Conservation (phyloP, 2,797 vertebrate genomes). For the Pterois miles region DNA sequence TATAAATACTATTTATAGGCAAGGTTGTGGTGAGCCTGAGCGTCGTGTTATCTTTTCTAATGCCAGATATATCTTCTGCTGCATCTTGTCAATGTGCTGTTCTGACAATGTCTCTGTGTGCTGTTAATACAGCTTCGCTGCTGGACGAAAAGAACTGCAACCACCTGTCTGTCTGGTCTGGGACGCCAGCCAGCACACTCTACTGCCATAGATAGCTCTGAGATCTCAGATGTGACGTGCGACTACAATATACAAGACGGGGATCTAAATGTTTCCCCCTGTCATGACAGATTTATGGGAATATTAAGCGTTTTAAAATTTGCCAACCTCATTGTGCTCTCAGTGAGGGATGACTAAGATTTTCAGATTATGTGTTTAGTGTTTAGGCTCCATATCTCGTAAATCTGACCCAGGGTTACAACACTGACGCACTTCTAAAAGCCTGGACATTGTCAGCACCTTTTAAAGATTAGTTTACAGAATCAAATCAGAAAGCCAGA, state of each 20-base stretch:
- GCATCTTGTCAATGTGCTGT: too few species aligned
- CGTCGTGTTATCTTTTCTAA: slow-evolving; percentile 12
- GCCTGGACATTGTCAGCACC: slow-evolving; percentile 23
- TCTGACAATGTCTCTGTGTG: background rate
- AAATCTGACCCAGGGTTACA: slow-evolving; percentile 23
- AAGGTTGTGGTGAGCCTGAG: background rate
- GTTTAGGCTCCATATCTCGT: slow-evolving; percentile 12
- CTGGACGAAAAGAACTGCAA: slow-evolving; percentile 36
- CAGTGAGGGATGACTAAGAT: slow-evolving; percentile 10
- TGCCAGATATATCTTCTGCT: background rate
- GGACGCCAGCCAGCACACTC: slow-evolving; percentile 58
- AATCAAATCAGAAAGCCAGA: slow-evolving; percentile 38
- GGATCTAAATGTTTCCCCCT: slow-evolving; percentile 15
- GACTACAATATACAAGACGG: slow-evolving; percentile 8
- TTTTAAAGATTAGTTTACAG: slow-evolving; percentile 47
- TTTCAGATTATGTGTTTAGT: slow-evolving; percentile 20
- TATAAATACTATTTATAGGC: slow-evolving; percentile 28
- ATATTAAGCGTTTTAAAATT: slow-evolving; percentile 10
- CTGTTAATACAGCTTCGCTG: slow-evolving; percentile 3
- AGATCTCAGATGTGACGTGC: slow-evolving; percentile 34
- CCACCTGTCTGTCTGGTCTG: slow-evolving; percentile 59
- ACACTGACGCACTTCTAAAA: slow-evolving; percentile 36
- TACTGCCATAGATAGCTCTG: slow-evolving; percentile 56
- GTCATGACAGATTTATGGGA: slow-evolving; percentile 18
- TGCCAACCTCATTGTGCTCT: slow-evolving; percentile 1